These are phyloP conservation scores for Drosophila kambysellisi DNA, from an alignment of 2,888 invertebrate species.

Conservation along the genomic window DNA sequence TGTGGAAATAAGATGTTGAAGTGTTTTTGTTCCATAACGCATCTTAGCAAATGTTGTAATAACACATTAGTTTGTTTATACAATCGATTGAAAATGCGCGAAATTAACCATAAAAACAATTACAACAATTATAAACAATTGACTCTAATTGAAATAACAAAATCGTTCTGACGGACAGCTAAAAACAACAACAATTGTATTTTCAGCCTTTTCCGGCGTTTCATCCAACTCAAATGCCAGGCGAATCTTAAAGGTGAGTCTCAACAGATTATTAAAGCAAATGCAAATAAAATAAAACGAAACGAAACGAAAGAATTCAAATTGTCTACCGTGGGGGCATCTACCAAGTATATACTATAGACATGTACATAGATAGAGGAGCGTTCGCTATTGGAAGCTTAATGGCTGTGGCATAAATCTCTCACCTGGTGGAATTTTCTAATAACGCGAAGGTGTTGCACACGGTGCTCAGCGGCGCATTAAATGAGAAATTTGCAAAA, in stretches of 20 bases:
- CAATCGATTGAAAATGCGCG: conserved; percentile 44
- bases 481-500: conserved; percentile 74
- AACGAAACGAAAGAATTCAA: conserved; percentile 36
- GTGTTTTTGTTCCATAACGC: conserved; percentile 11
- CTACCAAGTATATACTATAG: not conserved
- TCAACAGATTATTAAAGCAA: conserved; percentile 29
- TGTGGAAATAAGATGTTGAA: conserved; percentile 10
- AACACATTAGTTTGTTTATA: conserved; percentile 54
- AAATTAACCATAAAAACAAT: conserved; percentile 70
- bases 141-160: conserved; percentile 26
- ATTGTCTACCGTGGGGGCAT: conserved; percentile 5
- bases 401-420: conserved; percentile 71
- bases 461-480: conserved; percentile 52
- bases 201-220: conserved; percentile 51
- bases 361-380: conserved; percentile 5
- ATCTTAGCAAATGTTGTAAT: conserved; percentile 36
- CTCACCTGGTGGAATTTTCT: conserved; percentile 74
- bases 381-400: conserved; percentile 49
- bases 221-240: conserved; percentile 42
- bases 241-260: conserved; percentile 51
- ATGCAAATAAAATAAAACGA: conserved; percentile 36
- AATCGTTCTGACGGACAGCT: conserved; percentile 17
- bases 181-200: conserved; percentile 41
- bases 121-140: conserved; percentile 70
- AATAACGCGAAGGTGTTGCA: conserved; percentile 74